These are phyloP conservation scores for Meandrina meandrites DNA, from an alignment of 92 coral and sea anemone species.

Conservation along the genomic window DNA sequence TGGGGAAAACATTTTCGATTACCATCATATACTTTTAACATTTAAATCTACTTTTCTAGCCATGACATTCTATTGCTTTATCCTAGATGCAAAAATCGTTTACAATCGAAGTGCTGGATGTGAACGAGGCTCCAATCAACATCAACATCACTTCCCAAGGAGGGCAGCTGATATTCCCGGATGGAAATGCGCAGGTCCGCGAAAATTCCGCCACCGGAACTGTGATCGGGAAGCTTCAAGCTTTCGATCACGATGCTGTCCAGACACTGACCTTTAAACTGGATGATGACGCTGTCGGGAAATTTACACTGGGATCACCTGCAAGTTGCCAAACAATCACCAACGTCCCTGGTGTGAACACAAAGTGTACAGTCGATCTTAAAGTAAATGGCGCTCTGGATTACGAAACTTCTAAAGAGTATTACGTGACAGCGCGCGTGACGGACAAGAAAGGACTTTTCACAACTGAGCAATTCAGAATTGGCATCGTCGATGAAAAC, in stretches of 20 bases:
- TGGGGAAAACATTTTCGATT: too few relatives aligned
- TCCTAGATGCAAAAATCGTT: conserved; percentile 79
- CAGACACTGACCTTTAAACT: conserved; percentile 69
- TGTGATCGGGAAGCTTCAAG: conserved; percentile 75
- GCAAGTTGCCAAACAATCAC: conserved; percentile 50
- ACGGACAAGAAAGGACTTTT: conserved; percentile 78
- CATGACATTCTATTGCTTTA: background rate
- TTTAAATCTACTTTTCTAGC: background rate
- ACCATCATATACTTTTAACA: too few relatives aligned
- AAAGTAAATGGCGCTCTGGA: conserved; percentile 60
- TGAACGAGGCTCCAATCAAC: conserved; percentile 85
- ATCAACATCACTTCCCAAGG: conserved; percentile 72
- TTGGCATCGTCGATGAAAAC: conserved; percentile 64
- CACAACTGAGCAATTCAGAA: conserved; percentile 49
- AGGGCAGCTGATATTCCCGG: conserved; percentile 74
- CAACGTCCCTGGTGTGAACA: conserved; percentile 58
- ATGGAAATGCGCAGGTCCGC: conserved; percentile 61
- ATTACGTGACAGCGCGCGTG: conserved; percentile 64
- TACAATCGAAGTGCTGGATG: conserved; percentile 81
- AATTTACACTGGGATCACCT: conserved; percentile 45
- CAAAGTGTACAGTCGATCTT: conserved; percentile 62
- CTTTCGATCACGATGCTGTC: conserved; percentile 68
- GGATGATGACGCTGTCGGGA: conserved; percentile 75
- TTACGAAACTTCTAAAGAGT: conserved; percentile 61
- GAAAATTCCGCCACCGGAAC: conserved; percentile 73